Conservation (phyloP, 2,888 invertebrate genomes). For the Craniophora ligustri region DNA sequence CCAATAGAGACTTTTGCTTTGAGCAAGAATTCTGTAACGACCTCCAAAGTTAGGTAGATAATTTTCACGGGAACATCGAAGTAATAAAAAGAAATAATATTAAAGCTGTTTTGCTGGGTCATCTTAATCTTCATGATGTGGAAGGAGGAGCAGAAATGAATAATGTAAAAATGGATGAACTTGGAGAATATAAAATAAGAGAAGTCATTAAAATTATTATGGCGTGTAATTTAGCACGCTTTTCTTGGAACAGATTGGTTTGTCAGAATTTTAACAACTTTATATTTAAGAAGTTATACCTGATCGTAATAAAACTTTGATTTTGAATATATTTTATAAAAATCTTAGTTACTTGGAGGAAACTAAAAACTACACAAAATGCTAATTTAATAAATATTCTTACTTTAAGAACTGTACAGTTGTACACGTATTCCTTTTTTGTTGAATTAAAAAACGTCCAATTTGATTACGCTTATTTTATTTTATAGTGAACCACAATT, state of each 20-base stretch:
- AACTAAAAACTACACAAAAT: too few species aligned
- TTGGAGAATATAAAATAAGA: not conserved
- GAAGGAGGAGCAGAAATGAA: slow-evolving; percentile 25
- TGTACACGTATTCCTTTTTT: too few species aligned
- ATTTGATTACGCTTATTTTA: too few species aligned
- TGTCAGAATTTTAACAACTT: too few species aligned
- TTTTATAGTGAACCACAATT: too few species aligned
- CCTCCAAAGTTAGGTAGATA: slow-evolving; percentile 44
- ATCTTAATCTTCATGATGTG: slow-evolving; percentile 41
- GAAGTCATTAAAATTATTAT: slow-evolving; percentile 7
- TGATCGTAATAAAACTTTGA: too few species aligned
- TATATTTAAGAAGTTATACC: too few species aligned
- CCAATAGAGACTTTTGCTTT: slow-evolving; percentile 35
- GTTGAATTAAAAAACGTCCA: too few species aligned
- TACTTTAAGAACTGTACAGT: too few species aligned
- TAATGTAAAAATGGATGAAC: slow-evolving; percentile 11
- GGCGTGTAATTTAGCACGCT: not conserved
- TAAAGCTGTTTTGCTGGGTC: slow-evolving; percentile 31
- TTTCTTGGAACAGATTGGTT: not conserved
- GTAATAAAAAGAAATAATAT: slow-evolving; percentile 46
- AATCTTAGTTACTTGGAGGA: too few species aligned
- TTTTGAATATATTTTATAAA: too few species aligned
- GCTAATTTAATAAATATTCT: too few species aligned
- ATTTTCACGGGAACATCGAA: slow-evolving; percentile 42
- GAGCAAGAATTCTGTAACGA: slow-evolving; percentile 54